Percentiles rank a stretch among this genome's conserved stretches.
Evolutionary conservation across 2,888 invertebrate species (phyloP).

Genomic region (Ormia ochracea): DNA sequence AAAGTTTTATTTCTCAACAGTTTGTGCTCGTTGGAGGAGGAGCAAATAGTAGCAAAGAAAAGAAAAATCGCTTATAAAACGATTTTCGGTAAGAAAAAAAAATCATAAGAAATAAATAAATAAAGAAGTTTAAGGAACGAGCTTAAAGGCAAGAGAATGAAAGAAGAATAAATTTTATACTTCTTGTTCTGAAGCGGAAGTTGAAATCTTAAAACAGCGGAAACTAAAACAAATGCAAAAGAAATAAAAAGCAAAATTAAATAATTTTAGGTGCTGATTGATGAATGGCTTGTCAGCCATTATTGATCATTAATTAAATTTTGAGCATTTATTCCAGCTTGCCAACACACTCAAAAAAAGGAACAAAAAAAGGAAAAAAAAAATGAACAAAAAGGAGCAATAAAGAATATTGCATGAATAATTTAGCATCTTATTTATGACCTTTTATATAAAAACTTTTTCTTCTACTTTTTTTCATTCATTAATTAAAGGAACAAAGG

Average conservation of each 20-base stretch:
- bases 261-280: conserved; percentile 45
- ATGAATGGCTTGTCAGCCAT: conserved; percentile 45
- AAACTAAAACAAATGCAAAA: background rate
- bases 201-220: conserved; percentile 8
- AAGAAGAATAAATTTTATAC: conserved; percentile 46
- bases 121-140: background rate
- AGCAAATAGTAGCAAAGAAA: conserved; percentile 23
- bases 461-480: conserved; percentile 19
- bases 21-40: background rate
- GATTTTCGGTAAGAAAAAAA: conserved; percentile 13
- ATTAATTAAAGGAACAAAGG: conserved; percentile 10
- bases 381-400: no score
- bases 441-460: conserved; percentile 30
- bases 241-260: background rate
- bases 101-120: background rate
- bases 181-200: conserved; percentile 19
- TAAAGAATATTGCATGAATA: conserved; percentile 35
- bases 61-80: conserved; percentile 38
- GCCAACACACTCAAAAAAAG: background rate
- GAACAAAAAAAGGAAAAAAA: background rate
- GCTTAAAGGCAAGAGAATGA: conserved; percentile 8
- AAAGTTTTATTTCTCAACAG: conserved; percentile 44
- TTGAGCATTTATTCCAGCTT: conserved; percentile 19
- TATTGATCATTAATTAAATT: conserved; percentile 61
- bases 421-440: conserved; percentile 53